Percentiles rank a stretch among this genome's conserved stretches.
Evolutionary conservation across 2,113 vertebrate species (phyloP).

Genomic region (Aleadryas rufinucha): DNA sequence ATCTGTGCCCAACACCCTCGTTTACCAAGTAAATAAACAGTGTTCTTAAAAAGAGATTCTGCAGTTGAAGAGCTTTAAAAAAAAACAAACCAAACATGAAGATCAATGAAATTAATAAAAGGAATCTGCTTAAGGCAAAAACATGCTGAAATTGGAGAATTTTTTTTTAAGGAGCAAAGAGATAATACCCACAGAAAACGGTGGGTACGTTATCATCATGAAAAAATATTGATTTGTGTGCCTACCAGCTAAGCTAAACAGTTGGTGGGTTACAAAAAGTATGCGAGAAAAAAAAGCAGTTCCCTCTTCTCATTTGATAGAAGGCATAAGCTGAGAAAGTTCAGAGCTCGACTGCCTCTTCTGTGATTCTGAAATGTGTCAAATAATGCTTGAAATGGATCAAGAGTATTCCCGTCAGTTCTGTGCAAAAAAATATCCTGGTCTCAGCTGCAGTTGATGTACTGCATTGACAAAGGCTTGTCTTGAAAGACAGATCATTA

Average conservation of each 20-base stretch:
- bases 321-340: not conserved
- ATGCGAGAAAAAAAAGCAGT: not conserved
- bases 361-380: not conserved
- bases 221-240: not conserved
- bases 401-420: not conserved
- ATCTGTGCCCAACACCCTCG: not conserved
- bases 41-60: not conserved
- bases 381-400: constrained; percentile 34
- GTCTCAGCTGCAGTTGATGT: not conserved
- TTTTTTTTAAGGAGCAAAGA: not conserved
- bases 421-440: not conserved
- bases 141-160: not conserved
- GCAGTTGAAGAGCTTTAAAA: not conserved
- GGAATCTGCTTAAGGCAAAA: not conserved
- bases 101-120: constrained; percentile 45
- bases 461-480: not conserved
- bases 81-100: not conserved
- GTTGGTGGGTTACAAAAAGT: not conserved
- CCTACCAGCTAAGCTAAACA: not conserved
- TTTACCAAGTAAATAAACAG: not conserved
- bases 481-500: constrained; percentile 42
- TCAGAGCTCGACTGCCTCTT: not conserved
- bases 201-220: not conserved
- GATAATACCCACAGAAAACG: not conserved
- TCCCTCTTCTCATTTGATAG: not conserved